Evolutionary conservation across 2,113 vertebrate species (phyloP).

Genomic region (Gallinago media): DNA sequence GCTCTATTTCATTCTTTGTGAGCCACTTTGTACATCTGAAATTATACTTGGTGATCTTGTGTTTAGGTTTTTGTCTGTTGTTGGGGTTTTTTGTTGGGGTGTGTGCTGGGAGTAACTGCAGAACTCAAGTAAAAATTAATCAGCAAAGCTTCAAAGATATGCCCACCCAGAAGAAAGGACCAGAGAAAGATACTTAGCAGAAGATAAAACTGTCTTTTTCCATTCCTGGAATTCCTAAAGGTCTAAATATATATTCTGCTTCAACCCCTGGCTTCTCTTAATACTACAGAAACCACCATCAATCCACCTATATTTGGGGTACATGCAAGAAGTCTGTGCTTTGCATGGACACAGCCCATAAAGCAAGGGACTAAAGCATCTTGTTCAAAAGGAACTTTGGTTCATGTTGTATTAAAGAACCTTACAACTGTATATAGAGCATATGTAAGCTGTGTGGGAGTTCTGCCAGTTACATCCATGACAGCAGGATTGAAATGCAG

Average conservation of each 20-base stretch:
- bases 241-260: not conserved
- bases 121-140: not conserved
- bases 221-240: not conserved
- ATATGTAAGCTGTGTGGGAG: not conserved
- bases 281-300: not conserved
- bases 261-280: not conserved
- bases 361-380: not conserved
- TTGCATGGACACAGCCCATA: not conserved
- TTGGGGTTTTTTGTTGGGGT: too few species aligned
- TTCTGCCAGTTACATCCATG: not conserved
- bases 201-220: not conserved
- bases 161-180: not conserved
- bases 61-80: not conserved
- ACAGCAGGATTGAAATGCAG: not conserved
- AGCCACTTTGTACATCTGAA: not conserved
- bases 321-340: not conserved
- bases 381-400: not conserved
- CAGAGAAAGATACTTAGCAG: not conserved
- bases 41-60: not conserved
- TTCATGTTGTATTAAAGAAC: not conserved
- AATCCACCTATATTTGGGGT: not conserved
- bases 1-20: not conserved
- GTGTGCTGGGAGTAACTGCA: fast-evolving
- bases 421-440: not conserved
- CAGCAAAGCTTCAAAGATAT: not conserved